Evolutionary conservation across 2,797 vertebrate genomes (phyloP).

Genomic region (Antrozous pallidus): DNA sequence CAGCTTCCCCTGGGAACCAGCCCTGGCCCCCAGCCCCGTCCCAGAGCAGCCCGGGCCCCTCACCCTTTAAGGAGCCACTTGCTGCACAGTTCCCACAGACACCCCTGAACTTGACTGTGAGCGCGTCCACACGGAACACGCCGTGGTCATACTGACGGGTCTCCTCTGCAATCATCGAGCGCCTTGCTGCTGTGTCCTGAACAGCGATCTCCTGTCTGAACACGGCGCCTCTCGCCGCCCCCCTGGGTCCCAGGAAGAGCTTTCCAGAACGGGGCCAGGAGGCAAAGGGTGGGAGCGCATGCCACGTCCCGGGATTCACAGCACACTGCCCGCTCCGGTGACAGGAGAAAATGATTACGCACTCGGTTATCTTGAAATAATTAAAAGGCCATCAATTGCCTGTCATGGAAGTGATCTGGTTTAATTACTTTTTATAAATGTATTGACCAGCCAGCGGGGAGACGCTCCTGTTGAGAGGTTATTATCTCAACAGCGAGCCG

Average conservation of each 20-base stretch:
- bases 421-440: conserved; percentile 85
- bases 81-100: neutral
- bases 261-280: neutral
- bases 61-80: neutral
- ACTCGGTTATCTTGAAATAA: conserved; percentile 82
- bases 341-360: conserved; percentile 78
- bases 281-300: neutral
- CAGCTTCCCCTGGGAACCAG: neutral
- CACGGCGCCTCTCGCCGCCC: neutral
- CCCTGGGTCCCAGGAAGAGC: neutral
- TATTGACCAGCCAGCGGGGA: conserved; percentile 81
- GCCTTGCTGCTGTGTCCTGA: neutral
- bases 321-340: conserved; percentile 44
- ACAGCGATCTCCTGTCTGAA: neutral
- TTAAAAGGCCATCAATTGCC: conserved; percentile 85
- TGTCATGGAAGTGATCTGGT: conserved; percentile 79
- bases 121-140: neutral
- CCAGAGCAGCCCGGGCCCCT: too few species aligned
- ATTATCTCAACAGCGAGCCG: conserved; percentile 79
- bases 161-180: neutral
- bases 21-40: too few species aligned
- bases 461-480: conserved; percentile 75
- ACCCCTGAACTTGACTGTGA: neutral
- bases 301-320: conserved; percentile 50
- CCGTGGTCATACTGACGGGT: neutral